A percentile compares a stretch with the other conserved stretches of the same genome.
Conservation (phyloP, 2,888 invertebrate species). For the Drosophila borealis region DNA sequence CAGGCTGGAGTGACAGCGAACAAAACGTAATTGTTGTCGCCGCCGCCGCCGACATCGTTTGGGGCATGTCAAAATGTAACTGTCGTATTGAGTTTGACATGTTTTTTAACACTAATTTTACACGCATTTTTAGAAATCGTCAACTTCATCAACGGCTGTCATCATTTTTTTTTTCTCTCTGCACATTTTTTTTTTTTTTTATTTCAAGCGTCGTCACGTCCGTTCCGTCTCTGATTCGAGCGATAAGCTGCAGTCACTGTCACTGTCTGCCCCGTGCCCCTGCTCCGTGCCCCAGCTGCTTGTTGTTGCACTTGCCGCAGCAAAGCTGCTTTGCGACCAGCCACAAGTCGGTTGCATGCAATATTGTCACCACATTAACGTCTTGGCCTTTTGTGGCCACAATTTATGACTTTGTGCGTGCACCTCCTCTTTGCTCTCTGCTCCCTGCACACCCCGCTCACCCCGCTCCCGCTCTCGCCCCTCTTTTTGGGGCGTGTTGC, state of each 20-base stretch:
- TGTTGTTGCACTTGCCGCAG: conserved; percentile 30
- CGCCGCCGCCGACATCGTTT: conserved; percentile 37
- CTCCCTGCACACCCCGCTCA: neutral
- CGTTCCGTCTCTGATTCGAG: conserved; percentile 60
- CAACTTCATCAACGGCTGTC: conserved; percentile 81
- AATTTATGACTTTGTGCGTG: conserved; percentile 76
- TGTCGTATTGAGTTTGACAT: conserved; percentile 79
- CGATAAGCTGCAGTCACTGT: conserved; percentile 68
- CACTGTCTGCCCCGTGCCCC: conserved; percentile 30
- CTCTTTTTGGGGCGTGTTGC: conserved; percentile 25
- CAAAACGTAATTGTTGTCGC: conserved; percentile 73
- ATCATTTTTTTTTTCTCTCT: conserved; percentile 62
- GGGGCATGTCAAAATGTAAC: conserved; percentile 76
- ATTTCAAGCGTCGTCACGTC: conserved; percentile 65
- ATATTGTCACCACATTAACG: conserved; percentile 81
- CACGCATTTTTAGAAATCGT: conserved; percentile 82
- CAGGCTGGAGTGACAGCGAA: conserved; percentile 45
- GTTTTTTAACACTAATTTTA: conserved; percentile 81
- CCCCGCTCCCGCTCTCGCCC: neutral
- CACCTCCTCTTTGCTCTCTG: neutral
- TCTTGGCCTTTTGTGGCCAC: conserved; percentile 78
- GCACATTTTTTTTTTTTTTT: neutral
- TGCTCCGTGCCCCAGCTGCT: conserved; percentile 6
- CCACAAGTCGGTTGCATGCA: conserved; percentile 71
- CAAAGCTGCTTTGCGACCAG: conserved; percentile 65